Percentiles rank a stretch among this genome's conserved stretches.
These are phyloP conservation scores for Eremobia ochroleuca DNA, from an alignment of 2,888 invertebrate species.

Conservation along the genomic window DNA sequence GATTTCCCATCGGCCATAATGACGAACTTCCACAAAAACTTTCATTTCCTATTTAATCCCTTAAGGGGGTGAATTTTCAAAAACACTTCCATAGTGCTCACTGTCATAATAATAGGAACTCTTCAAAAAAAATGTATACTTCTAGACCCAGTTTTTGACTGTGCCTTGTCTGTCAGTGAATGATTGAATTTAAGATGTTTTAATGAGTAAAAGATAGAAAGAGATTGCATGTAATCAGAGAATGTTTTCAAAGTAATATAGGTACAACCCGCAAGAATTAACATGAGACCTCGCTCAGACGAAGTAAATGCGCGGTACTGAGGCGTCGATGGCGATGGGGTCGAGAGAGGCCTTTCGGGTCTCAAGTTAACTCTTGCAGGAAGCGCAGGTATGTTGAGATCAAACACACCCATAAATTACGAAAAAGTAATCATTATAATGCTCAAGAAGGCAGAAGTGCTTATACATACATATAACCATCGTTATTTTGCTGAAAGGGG, in stretches of 20 bases:
- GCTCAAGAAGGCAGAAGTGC: not conserved
- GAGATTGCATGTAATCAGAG: not conserved
- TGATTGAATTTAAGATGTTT: too few relatives aligned
- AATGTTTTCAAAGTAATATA: not conserved
- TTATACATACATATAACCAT: not conserved
- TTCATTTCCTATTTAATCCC: not conserved
- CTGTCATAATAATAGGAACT: not conserved
- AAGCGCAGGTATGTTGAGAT: not conserved
- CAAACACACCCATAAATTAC: not conserved
- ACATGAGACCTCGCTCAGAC: too few relatives aligned
- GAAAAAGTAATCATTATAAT: not conserved
- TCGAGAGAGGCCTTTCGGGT: too few relatives aligned
- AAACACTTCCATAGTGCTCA: not conserved
- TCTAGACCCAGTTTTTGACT: not conserved
- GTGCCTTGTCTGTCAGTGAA: too few relatives aligned
- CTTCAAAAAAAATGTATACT: not conserved
- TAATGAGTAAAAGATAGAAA: not conserved
- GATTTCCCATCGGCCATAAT: not conserved
- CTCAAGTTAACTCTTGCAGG: too few relatives aligned
- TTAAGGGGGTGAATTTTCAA: not conserved
- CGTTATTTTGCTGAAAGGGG: slow-evolving; percentile 8
- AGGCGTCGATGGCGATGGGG: too few relatives aligned
- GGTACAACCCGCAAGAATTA: too few relatives aligned
- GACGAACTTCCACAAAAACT: not conserved
- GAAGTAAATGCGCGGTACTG: too few relatives aligned